Base-by-base conservation (phyloP, 2,888 invertebrate species). In the Catocala fraxini region DNA sequence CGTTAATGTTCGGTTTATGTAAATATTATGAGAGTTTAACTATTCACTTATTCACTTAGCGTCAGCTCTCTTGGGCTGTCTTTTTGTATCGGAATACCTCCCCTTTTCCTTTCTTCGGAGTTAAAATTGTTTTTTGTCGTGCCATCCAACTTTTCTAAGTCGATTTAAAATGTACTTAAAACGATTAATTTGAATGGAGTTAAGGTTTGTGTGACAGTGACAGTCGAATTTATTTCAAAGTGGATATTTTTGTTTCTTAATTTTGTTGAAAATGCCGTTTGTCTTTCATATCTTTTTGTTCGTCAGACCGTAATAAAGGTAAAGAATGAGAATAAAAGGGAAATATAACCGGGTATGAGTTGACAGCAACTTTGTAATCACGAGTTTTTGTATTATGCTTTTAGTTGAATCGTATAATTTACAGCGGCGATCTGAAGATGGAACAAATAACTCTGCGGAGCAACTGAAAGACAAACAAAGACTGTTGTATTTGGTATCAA, bases 1-100 rank as follows among this genome's bases (percentile, higher is more conserved):
- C 80, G 84, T 86, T 92, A 93, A 93, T 93, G 93, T 89, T 86
- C 89, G 83, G 86, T 93, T 92, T 92, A 93, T 93, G 93, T 89
- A 87, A 93, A 93, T 93, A 89, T 90, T 89, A 92, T 86, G 93
- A 91, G 91, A 90, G 88, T 92, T 92, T 93, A 92, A 93, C 92
- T 92, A 92, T 93, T 92, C 92, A 90, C 92, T 93, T 92, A 92
- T 91, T 92, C 92, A 91, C 90, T 92, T 91, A 91, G 85, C 89
- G 88, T 89, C 87, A 89, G 89, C 79, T 86, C 88, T 88, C 83
- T 86, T 79, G 72, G 80, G 79, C 83, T 86, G 88, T 85, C 88
- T 90, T 90, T 90, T 91, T 91, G 90, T 88, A 89, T 91, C 85
- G 85, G 75, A 76, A 84, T 72, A 82, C 77, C 78, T 84, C 86